These are phyloP conservation scores for Dasyurus viverrinus DNA, from an alignment of 2,113 vertebrate genomes.

Conservation along the genomic window DNA sequence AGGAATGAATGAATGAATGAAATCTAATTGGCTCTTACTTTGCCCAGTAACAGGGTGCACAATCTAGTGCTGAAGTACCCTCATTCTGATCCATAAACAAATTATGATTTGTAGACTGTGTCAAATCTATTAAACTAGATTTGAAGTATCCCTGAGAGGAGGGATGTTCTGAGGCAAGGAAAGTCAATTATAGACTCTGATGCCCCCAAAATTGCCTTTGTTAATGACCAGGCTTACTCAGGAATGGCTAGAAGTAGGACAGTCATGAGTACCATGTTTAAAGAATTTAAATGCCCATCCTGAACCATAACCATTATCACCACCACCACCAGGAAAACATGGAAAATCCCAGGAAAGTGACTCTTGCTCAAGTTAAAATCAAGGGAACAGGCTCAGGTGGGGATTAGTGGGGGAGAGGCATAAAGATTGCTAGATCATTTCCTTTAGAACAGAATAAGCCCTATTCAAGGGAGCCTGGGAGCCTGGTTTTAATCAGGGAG, in stretches of 20 bases:
- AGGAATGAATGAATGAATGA: neutral
- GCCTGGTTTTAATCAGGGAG: neutral
- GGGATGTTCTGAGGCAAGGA: neutral
- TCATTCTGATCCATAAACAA: neutral
- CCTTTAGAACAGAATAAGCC: neutral
- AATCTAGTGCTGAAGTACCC: neutral
- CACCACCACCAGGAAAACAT: neutral
- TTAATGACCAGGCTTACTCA: neutral
- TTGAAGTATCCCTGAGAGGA: neutral
- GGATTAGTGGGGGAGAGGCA: neutral
- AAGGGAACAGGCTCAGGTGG: neutral
- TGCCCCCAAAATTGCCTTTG: neutral
- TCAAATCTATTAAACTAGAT: too few relatives aligned
- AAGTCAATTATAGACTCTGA: neutral
- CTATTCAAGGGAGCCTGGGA: neutral
- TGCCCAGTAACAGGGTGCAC: neutral
- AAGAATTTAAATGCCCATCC: neutral
- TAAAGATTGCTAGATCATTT: neutral
- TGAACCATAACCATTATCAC: neutral
- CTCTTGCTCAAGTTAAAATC: neutral
- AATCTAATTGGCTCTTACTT: neutral
- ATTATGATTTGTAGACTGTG: neutral
- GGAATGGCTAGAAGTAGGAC: neutral
- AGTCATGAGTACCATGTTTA: neutral
- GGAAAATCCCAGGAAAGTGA: neutral